Percentiles rank a stretch among this genome's conserved stretches.
These are phyloP conservation scores for Xenopus tropicalis DNA, from an alignment of 2,113 vertebrate species.

Conservation along the genomic window DNA sequence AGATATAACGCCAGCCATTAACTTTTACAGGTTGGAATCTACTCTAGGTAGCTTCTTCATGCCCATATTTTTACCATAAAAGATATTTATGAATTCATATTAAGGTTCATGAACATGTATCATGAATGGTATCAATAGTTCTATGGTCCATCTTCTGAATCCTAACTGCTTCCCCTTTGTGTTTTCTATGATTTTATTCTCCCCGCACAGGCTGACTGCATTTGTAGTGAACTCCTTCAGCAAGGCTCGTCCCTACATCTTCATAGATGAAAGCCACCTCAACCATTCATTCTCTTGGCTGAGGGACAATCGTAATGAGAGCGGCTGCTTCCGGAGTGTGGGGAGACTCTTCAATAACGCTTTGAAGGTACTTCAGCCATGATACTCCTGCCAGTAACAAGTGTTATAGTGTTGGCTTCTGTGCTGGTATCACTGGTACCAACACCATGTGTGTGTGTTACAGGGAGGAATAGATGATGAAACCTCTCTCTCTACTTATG, in stretches of 20 bases:
- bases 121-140: no score
- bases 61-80: no score
- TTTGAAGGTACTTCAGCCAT: slow-evolving; percentile 69
- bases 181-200: slow-evolving; percentile 6
- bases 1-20: no score
- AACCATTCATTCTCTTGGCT: slow-evolving; percentile 69
- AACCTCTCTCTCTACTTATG: slow-evolving; percentile 68
- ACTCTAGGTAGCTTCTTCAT: no score
- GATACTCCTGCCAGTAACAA: no score
- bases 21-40: no score
- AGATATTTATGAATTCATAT: no score
- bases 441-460: not conserved
- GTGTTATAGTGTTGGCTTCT: no score
- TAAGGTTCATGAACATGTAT: no score
- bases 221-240: slow-evolving; percentile 85
- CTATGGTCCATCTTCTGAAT: no score
- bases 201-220: slow-evolving; percentile 70
- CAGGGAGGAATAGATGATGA: slow-evolving; percentile 82
- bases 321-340: slow-evolving; percentile 71
- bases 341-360: slow-evolving; percentile 69
- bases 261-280: slow-evolving; percentile 63
- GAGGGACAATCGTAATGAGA: slow-evolving; percentile 54
- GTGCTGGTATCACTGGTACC: no score
- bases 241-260: slow-evolving; percentile 68
- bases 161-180: no score